Evolutionary conservation across 1,140 invertebrate genomes (phyloP).

Genomic region (Zaprionus gabonicus): DNA sequence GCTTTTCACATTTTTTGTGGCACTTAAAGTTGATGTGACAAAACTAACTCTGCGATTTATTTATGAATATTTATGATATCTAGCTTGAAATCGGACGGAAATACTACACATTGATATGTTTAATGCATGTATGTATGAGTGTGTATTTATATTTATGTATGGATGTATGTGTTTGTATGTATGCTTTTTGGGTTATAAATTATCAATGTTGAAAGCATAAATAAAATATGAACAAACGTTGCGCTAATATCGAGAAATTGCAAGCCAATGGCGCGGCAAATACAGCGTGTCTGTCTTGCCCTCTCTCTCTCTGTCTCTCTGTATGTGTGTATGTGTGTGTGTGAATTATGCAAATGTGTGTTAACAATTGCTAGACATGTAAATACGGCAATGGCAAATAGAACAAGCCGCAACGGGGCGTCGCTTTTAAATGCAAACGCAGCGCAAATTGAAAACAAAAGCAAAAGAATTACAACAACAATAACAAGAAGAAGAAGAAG

Average conservation of each 20-base stretch:
- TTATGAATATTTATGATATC: neutral
- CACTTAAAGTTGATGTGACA: neutral
- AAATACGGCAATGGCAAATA: constrained; percentile 63
- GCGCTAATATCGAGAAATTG: constrained; percentile 43
- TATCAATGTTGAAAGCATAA: constrained; percentile 19
- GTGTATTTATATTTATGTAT: neutral
- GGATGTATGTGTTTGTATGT: neutral
- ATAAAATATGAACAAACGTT: constrained; percentile 38
- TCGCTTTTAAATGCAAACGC: constrained; percentile 45
- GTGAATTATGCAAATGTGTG: constrained; percentile 68
- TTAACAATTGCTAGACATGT: constrained; percentile 49
- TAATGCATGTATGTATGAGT: neutral
- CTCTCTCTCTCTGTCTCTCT: neutral
- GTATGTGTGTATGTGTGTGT: constrained; percentile 23
- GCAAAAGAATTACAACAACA: constrained; percentile 42
- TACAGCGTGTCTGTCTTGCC: neutral
- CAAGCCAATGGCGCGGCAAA: constrained; percentile 36
- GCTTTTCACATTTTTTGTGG: neutral
- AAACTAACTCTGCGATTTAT: neutral
- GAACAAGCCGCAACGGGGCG: constrained; percentile 37
- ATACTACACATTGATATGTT: constrained; percentile 1
- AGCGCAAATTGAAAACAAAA: constrained; percentile 43
- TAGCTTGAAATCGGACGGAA: neutral
- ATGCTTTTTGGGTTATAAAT: constrained; percentile 29
- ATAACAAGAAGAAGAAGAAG: constrained; percentile 12